Base-by-base conservation (phyloP, 2,113 vertebrate genomes). In the Chloropsis hardwickii region DNA sequence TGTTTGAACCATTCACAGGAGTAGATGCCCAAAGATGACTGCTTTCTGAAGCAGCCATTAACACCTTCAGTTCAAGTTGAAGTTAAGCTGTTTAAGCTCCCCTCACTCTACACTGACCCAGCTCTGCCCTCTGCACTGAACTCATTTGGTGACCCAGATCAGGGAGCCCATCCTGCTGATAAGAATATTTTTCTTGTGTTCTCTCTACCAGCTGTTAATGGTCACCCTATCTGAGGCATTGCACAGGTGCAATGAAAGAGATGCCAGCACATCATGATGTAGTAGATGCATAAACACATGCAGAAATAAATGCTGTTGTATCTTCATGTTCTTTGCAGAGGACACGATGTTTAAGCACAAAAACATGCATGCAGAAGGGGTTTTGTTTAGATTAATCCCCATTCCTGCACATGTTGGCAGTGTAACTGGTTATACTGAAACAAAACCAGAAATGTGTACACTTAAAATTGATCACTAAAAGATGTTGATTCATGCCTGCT, bases 321-420 rank as follows among this genome's bases (percentile, higher is more conserved):
- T 58, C 37, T 88, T 73, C 15, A 6, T 10, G 25, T 20, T 73
- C 51, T 73, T 80, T 77, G 58, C 19, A 73, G 73, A 62, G 60
- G 33, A 42, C 19, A 2, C 77, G 42, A 57, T 33, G 11, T 64
- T 90, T 61, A 83, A 88, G 42, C 47, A 73, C 62, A 88, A 81
- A 83, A 70, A 44, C 39, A 47, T 12, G 11, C 40, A 35, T 11
- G 12, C 11, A 77, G 39, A 61, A 62, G 45, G 33, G 27, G 11
- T 39, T 86, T 82, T 82, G 16, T 81, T 93, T 53, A 80, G 44
- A 47, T 87, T 67, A 33, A 65, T 82, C 35, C 23, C 28, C 6
- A 4, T 70, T 48, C 21, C 42, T 61, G 14, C 69, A 62, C 3
- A 0, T 77, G 50, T 62, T 0, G 1, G 10, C 24, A 28, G 16